Base-by-base conservation (phyloP, 2,797 vertebrate genomes). In the Naso thynnoides region DNA sequence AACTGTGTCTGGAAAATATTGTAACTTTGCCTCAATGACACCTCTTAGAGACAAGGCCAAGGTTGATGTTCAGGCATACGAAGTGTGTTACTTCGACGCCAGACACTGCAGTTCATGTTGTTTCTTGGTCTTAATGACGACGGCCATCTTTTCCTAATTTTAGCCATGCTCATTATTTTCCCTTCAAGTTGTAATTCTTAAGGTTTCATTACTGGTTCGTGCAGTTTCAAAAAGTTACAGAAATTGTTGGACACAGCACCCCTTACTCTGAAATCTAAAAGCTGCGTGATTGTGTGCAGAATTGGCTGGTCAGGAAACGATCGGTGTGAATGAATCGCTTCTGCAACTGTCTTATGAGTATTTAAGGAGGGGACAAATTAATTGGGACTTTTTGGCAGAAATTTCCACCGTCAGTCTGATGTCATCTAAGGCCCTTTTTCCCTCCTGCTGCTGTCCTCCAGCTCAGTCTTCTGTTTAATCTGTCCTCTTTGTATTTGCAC, bases 401-500 rank as follows among this genome's bases (percentile, higher is more conserved):
- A 8, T 26, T 47, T 52, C 55, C 36, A 29, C 27, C n/a, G 11
- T 73, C 53, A 26, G 10, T 44, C 27, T 61, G 19, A 29, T 53
- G 45, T 42, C 39, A 53, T 62, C 39, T 29, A 2, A 16, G 15
- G 3, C 42, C 21, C 19, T 26, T 36, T 11, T n/a, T 29, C 53
- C 19, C 19, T 36, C 23, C 23, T 15, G n/a, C 26, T 33, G 8
- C 3, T 62, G 41, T 47, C 23, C 58, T 29, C 23, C 4, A 44
- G 36, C 62, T 74, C 3, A 23, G 41, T 50, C 0, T 58, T 39
- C 2, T 36, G 3, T 39, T 52, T 26, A 63, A 54, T 58, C 68
- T 54, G 16, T 39, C 10, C n/a, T 45, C 33, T 15, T 14, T 41
- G n/a, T 71, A 41, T 42, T 59, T 47, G 10, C 52, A 53, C 31